Evolutionary conservation across 2,113 vertebrate species (phyloP).

Genomic region (Mormyrus lacerda): DNA sequence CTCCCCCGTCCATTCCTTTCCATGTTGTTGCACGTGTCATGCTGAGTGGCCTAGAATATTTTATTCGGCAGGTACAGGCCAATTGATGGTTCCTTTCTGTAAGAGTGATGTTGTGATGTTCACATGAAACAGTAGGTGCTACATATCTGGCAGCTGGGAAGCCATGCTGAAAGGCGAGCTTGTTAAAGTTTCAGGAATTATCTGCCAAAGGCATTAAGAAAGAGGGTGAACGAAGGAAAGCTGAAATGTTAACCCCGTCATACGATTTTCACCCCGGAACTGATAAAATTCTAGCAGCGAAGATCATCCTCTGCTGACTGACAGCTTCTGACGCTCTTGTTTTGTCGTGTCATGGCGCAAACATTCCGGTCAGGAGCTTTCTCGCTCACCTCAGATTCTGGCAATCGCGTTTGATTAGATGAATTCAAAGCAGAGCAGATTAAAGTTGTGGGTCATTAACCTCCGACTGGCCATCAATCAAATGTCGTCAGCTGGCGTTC

Average conservation of each 20-base stretch:
- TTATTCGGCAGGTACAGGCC: background rate
- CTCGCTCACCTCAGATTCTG: background rate
- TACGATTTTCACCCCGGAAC: background rate
- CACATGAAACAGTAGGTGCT: background rate
- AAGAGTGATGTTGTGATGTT: background rate
- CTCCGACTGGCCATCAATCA: background rate
- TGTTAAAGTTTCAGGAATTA: background rate
- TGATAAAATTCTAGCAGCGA: background rate
- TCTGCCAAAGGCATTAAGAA: background rate
- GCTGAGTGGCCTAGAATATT: background rate
- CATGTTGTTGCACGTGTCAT: background rate
- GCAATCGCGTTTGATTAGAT: background rate
- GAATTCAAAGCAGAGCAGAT: background rate
- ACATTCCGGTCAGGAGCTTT: background rate
- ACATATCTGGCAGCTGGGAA: background rate
- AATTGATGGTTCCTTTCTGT: background rate
- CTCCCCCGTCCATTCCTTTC: background rate
- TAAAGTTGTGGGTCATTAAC: background rate
- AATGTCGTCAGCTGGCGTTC: background rate
- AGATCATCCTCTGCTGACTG: background rate
- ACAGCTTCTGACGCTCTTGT: background rate
- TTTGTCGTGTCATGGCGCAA: background rate
- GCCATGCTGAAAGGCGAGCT: background rate
- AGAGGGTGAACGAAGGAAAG: background rate
- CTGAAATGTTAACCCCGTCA: background rate